Base-by-base conservation (phyloP, 1,140 invertebrate genomes). In the Papilio aristodemus region DNA sequence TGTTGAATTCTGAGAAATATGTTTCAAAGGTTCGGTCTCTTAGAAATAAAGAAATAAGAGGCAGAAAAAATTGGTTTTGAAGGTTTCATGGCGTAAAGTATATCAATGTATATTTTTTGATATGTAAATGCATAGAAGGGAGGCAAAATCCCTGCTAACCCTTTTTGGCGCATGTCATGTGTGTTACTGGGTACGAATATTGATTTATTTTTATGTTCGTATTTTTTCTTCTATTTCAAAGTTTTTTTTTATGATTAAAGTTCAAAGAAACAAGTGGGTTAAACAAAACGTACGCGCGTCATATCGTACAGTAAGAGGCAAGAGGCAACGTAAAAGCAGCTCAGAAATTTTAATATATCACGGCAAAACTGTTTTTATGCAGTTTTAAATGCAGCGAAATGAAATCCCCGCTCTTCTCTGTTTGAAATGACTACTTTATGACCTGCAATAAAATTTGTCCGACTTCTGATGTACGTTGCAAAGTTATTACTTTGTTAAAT, bases 321-420 rank as follows among this genome's bases (percentile, higher is more conserved):
- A 62, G 27, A 62, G 17, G 59, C 59, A 62, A 62, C 32, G 27
- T 62, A 14, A 38, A 37, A 19, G n/a, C 59, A 17, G 32, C 19
- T 54, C 46, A 14, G 32, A 62, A 62, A 62, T 62, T 62, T 62
- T 62, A 62, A 62, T 62, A 62, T 62, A 19, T 36, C 32, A 60
- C 27, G 58, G 58, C 37, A 60, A 60, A 60, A 60, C 58, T 17
- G 58, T 60, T 60, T 54, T 60, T 62, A 62, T 62, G 59, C 14
- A 38, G 59, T 62, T 50, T 50, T 50, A 38, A 39, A 37, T 62
- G 59, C 59, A 19, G 1, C 36, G 36, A 14, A 37, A 62, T 62
- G 32, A 62, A 62, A 39, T 8, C 25, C 13, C 8, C 4, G 17
- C 36, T 37, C 59, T 62, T 62, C 57, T 32, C 22, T 14, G 59